These are phyloP conservation scores for Plestiodon gilberti DNA, from an alignment of 2,113 vertebrate genomes.

Conservation along the genomic window DNA sequence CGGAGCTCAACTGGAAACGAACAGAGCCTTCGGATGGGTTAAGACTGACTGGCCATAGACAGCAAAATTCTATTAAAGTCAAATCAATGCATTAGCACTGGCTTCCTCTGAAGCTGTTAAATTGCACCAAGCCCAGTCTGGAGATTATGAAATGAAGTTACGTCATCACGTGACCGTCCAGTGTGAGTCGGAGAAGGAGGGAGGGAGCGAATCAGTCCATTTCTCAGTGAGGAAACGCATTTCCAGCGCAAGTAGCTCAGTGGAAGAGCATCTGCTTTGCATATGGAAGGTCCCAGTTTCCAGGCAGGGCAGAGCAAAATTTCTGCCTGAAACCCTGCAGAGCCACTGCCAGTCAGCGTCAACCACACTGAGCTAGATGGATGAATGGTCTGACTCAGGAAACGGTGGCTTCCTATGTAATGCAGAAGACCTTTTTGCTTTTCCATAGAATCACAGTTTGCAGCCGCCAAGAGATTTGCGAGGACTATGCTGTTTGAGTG, in stretches of 20 bases:
- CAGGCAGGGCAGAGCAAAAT: too few species aligned
- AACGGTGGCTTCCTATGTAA: too few species aligned
- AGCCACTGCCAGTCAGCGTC: too few species aligned
- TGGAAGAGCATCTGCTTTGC: too few species aligned
- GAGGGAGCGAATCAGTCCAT: accelerated
- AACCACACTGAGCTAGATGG: too few species aligned
- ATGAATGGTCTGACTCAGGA: too few species aligned
- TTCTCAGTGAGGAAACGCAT: accelerated
- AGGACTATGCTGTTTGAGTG: not conserved
- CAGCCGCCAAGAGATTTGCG: not conserved
- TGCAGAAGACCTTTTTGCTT: not conserved
- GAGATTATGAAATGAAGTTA: slow-evolving; percentile 57
- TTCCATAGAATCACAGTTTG: slow-evolving; percentile 30
- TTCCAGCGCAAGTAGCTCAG: not conserved
- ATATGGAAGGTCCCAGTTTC: too few species aligned
- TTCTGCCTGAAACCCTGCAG: too few species aligned
- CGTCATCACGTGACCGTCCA: slow-evolving; percentile 16
- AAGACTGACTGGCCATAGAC: slow-evolving; percentile 74
- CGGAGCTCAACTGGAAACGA: slow-evolving; percentile 80
- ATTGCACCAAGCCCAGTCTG: slow-evolving; percentile 52
- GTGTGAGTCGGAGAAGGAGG: not conserved
- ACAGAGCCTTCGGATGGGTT: slow-evolving; percentile 74
- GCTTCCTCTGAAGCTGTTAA: slow-evolving; percentile 67
- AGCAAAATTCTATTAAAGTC: slow-evolving; percentile 74
- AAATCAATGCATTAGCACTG: slow-evolving; percentile 73